phyloP scores from a whole-genome alignment of 2,888 invertebrate species.

The Hyalella azteca region DNA sequence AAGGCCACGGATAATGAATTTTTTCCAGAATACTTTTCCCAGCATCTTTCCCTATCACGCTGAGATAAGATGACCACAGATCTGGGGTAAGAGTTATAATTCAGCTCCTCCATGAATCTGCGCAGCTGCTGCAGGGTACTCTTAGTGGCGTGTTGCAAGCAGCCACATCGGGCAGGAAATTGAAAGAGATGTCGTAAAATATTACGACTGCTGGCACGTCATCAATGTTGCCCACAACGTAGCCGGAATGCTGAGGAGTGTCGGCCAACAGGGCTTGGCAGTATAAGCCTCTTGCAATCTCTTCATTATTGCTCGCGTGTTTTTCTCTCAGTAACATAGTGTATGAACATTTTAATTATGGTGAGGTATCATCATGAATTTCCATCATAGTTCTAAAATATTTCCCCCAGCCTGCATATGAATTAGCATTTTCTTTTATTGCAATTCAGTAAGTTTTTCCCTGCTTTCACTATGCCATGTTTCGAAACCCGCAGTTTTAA shows the following conservation, averaged over 20 bases:
- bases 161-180: constrained; percentile 13
- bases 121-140: background rate
- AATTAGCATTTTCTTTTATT: too few species aligned
- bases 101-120: too few species aligned
- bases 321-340: background rate
- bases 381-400: too few species aligned
- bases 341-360: background rate
- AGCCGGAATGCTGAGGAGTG: background rate
- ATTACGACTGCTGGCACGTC: constrained; percentile 28
- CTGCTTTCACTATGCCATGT: too few species aligned
- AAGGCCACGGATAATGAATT: too few species aligned
- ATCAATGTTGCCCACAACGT: constrained; percentile 23
- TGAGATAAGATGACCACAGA: too few species aligned
- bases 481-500: too few species aligned
- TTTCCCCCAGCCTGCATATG: too few species aligned
- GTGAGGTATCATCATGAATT: background rate
- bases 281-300: background rate
- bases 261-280: background rate
- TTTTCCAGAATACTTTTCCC: too few species aligned
- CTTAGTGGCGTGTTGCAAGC: background rate
- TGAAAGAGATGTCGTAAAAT: constrained; percentile 36
- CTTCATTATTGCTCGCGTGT: background rate
- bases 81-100: too few species aligned
- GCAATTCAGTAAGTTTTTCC: too few species aligned
- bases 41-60: too few species aligned